Evolutionary conservation across 2,888 invertebrate species (phyloP).

Genomic region (Hirtodrosophila duncani): DNA sequence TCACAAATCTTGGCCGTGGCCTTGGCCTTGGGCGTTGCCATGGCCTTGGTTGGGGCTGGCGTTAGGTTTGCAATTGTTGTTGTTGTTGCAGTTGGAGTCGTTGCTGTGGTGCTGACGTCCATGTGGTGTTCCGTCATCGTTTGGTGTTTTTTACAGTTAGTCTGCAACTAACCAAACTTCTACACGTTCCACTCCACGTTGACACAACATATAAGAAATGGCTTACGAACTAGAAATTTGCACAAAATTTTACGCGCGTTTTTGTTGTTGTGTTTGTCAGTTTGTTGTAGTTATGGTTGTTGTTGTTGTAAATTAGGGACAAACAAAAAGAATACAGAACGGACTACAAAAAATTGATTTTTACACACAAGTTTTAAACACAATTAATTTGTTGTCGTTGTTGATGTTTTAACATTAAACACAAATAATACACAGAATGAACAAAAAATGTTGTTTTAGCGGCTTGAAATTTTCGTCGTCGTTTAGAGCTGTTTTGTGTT

Average conservation of each 20-base stretch:
- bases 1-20: slow-evolving; percentile 42
- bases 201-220: slow-evolving; percentile 25
- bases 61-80: slow-evolving; percentile 2
- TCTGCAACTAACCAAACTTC: slow-evolving; percentile 1
- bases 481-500: slow-evolving; percentile 22
- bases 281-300: slow-evolving; percentile 1
- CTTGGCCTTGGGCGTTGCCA: slow-evolving; percentile 34
- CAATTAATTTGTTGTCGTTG: slow-evolving; percentile 24
- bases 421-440: slow-evolving; percentile 37
- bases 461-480: slow-evolving; percentile 6
- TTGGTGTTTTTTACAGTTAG: slow-evolving; percentile 9
- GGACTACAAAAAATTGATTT: no score
- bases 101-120: slow-evolving; percentile 38
- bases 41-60: slow-evolving; percentile 29
- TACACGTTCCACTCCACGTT: slow-evolving; percentile 13
- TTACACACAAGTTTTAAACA: slow-evolving; percentile 3
- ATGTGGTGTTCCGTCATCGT: slow-evolving; percentile 54
- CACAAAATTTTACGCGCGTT: slow-evolving; percentile 31
- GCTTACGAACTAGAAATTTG: slow-evolving; percentile 31
- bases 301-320: no score
- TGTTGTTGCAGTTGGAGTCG: slow-evolving; percentile 13
- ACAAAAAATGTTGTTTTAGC: slow-evolving; percentile 7
- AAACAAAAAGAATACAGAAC: no score
- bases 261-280: slow-evolving; percentile 13
- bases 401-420: slow-evolving; percentile 44